Evolutionary conservation across 2,797 vertebrate genomes (phyloP).

Genomic region (Lagodon rhomboides): DNA sequence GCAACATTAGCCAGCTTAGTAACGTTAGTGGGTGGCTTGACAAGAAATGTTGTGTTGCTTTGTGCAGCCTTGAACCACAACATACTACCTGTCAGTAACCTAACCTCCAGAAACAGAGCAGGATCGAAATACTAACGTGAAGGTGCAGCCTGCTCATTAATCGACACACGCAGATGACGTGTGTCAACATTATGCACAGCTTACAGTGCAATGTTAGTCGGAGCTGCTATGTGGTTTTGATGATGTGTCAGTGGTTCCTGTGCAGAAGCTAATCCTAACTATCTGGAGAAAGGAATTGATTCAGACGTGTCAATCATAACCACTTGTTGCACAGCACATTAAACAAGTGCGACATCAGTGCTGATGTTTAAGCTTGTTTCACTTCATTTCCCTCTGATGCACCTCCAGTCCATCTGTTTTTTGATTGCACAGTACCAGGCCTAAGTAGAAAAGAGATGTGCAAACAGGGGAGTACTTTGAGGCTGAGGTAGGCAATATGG

Average conservation of each 20-base stretch:
- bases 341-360: background rate
- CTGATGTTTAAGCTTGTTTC: background rate
- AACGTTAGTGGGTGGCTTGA: conserved; percentile 4
- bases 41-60: background rate
- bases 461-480: background rate
- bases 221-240: background rate
- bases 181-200: background rate
- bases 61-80: background rate
- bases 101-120: background rate
- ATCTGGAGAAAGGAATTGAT: background rate
- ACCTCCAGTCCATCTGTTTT: background rate
- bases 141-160: background rate
- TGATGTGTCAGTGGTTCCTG: background rate
- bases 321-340: conserved; percentile 47
- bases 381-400: background rate
- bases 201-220: background rate
- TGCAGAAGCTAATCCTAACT: background rate
- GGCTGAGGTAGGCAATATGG: background rate
- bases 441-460: background rate
- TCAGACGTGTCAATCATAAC: background rate
- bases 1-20: conserved; percentile 1
- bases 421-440: background rate
- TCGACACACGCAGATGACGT: background rate
- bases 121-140: background rate
- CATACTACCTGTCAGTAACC: background rate